Percentiles rank a stretch among this genome's conserved stretches.
These are phyloP conservation scores for Callimorpha dominula DNA, from an alignment of 2,888 invertebrate species.

Conservation along the genomic window DNA sequence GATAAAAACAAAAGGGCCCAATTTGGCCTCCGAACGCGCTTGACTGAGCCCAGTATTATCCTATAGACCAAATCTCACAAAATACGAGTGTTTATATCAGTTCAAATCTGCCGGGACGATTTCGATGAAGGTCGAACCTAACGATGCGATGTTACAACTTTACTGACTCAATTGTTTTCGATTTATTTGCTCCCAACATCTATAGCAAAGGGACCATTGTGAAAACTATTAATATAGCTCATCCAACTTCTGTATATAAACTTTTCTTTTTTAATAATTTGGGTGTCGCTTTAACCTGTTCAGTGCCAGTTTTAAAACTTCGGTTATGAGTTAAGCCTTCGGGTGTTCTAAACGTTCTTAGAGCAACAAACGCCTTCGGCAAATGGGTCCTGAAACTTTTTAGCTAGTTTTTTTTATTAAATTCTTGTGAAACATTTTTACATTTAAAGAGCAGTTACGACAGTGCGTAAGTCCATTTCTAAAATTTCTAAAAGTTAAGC, in stretches of 20 bases:
- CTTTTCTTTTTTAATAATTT: constrained; percentile 13
- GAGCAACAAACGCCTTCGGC: constrained; percentile 39
- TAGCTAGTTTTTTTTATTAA: constrained; percentile 26
- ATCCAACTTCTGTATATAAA: constrained; percentile 34
- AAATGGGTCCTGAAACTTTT: constrained; percentile 39
- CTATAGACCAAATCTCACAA: constrained; percentile 63
- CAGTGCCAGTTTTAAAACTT: constrained; percentile 43
- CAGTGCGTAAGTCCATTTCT: not conserved
- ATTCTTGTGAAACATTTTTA: not conserved
- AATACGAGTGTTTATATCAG: constrained; percentile 70
- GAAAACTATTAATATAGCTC: constrained; percentile 44
- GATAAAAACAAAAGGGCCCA: constrained; percentile 73
- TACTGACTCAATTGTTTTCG: constrained; percentile 62
- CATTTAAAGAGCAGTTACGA: not conserved
- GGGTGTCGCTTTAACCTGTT: constrained; percentile 25
- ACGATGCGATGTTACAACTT: constrained; percentile 61
- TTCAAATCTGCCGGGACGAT: constrained; percentile 65
- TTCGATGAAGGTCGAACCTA: constrained; percentile 59
- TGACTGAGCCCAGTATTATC: constrained; percentile 72
- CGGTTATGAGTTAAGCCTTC: constrained; percentile 48
- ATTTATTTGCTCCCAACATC: constrained; percentile 53
- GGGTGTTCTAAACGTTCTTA: constrained; percentile 39
- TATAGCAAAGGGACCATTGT: constrained; percentile 35
- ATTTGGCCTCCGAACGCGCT: constrained; percentile 68
- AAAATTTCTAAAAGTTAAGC: not conserved